Evolutionary conservation across 1,140 invertebrate species (phyloP), one percentile per base, ranked within the genome.

Genomic region (Antheraea mylitta): DNA sequence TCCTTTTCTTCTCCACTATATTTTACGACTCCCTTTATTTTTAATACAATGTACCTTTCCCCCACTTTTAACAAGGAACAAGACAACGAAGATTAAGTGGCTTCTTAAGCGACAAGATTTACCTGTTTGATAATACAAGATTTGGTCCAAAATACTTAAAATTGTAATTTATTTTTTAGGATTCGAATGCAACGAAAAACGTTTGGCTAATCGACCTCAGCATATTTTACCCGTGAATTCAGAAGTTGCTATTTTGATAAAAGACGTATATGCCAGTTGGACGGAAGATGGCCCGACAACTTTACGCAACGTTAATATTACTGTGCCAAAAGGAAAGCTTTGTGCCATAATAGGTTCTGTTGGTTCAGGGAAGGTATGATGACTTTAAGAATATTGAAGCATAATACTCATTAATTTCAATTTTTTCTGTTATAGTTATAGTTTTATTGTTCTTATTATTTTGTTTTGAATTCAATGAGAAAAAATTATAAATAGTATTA

Each of bases 331-430:
- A 58, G 96, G 96, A 7, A 94, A 96, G 77, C 86, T 98, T 0
- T 94, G 96, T 66, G 95, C 95, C 0, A 93, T 98, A 8, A 95
- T 97, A 59, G 97, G 97, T 3, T 93, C 95, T 5, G 96, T 97
- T 13, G 97, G 96, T 6, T 94, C 96, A 2, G 96, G 96, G 45
- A 97, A 97, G 92, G 95, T 95, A 79, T 7, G 45, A 79, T 7
- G 45, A 5, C 13, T 53, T 61, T 61, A 61, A 61, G 18, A 60
- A 60, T 60, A n/a, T 60, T n/a, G 58, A 18, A 19, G 58, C 0
- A 13, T n/a, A 19, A 18, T 13, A 60, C 11, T 8, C n/a, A 22
- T 59, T 8, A 18, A 59, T 22, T 59, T 22, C n/a, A 60, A 9
- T 18, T 18, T 18, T n/a, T 18, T 60, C 9, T 9, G 16, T 18